Percentiles rank a stretch among this genome's conserved stretches.
phyloP scores from a whole-genome alignment of 2,888 invertebrate species.

The Thymelicus sylvestris region DNA sequence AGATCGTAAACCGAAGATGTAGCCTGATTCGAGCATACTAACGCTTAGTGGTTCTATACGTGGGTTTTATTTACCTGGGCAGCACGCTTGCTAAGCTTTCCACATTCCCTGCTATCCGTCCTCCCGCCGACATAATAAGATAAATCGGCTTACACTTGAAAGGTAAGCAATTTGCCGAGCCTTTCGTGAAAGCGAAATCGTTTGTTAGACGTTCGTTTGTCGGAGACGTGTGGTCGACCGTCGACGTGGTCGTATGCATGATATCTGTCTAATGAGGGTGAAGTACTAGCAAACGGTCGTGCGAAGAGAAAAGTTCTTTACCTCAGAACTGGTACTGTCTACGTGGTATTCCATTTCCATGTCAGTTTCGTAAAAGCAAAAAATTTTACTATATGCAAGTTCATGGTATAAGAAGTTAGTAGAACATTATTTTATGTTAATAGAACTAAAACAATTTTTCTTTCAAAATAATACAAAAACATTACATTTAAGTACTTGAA shows the following conservation, averaged over 20 bases:
- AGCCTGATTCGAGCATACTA: too few species aligned
- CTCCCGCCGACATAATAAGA: conserved; percentile 59
- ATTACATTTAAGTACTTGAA: too few species aligned
- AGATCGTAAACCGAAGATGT: too few species aligned
- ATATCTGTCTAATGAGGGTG: conserved; percentile 16
- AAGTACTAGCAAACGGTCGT: background rate
- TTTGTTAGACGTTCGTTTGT: conserved; percentile 50
- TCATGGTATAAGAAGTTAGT: too few species aligned
- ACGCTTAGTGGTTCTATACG: too few species aligned
- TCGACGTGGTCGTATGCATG: background rate
- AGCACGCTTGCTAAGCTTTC: conserved; percentile 44
- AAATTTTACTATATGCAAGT: too few species aligned
- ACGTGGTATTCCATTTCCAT: too few species aligned
- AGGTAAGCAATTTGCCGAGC: conserved; percentile 71
- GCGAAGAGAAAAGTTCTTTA: background rate
- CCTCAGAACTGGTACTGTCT: too few species aligned
- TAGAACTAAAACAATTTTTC: too few species aligned
- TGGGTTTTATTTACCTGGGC: background rate
- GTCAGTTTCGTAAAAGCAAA: too few species aligned
- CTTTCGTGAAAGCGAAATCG: conserved; percentile 55
- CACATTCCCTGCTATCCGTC: conserved; percentile 56
- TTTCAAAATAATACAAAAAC: too few species aligned
- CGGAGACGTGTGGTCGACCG: conserved; percentile 16
- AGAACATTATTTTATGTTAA: too few species aligned
- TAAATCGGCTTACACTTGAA: conserved; percentile 67